A percentile compares a stretch with the other conserved stretches of the same genome.
Evolutionary conservation across 1,140 invertebrate genomes (phyloP).

Genomic region (Pristionchus pacificus): DNA sequence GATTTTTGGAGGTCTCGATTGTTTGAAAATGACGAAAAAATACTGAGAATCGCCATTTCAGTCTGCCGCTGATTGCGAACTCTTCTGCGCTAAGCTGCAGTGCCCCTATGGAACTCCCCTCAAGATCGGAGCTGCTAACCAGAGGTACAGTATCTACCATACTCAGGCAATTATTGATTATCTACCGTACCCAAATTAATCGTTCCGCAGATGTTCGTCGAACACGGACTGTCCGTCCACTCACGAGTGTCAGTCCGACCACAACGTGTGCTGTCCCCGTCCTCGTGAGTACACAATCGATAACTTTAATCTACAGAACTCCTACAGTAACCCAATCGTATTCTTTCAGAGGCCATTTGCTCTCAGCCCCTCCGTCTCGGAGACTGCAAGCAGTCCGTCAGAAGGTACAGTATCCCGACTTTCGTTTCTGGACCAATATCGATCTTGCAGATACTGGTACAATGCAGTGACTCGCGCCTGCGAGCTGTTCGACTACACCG

Average conservation of each 20-base stretch:
- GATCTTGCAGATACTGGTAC: constrained; percentile 46
- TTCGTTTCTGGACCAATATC: background rate
- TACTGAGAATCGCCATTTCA: background rate
- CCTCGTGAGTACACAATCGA: constrained; percentile 53
- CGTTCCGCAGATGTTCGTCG: constrained; percentile 46
- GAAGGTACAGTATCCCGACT: constrained; percentile 20
- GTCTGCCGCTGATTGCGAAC: constrained; percentile 50
- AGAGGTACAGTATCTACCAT: background rate
- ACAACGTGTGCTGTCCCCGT: constrained; percentile 55
- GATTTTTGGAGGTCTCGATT: background rate
- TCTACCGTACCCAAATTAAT: background rate
- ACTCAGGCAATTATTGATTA: background rate
- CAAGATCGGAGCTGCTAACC: constrained; percentile 54
- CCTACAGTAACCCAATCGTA: too few species aligned
- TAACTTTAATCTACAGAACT: too few species aligned
- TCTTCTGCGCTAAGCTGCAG: constrained; percentile 56
- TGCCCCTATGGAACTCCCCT: constrained; percentile 52
- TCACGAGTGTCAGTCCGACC: constrained; percentile 52
- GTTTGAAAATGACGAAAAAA: too few species aligned
- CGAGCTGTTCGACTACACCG: constrained; percentile 56
- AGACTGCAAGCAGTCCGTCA: constrained; percentile 55
- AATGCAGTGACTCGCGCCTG: constrained; percentile 55
- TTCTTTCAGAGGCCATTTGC: constrained; percentile 55
- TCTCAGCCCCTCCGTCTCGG: constrained; percentile 54
- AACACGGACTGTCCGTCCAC: constrained; percentile 52